These are phyloP conservation scores for Echinops telfairi DNA, from an alignment of 2,113 vertebrate genomes.

Conservation along the genomic window DNA sequence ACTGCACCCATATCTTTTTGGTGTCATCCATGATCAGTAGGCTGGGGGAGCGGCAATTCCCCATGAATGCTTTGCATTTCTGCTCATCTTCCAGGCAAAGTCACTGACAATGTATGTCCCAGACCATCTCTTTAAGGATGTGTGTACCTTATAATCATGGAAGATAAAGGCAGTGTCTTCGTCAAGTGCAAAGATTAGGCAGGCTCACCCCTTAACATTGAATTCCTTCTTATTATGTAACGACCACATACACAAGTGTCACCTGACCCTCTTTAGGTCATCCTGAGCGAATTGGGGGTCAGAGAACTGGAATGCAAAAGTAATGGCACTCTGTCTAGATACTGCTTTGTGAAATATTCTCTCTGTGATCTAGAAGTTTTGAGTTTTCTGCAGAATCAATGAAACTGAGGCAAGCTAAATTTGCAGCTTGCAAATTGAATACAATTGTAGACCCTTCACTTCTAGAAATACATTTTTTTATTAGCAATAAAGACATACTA, in stretches of 20 bases:
- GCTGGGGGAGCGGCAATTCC: not conserved
- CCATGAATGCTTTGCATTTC: rapidly evolving
- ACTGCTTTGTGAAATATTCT: not conserved
- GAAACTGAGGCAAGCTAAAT: not conserved
- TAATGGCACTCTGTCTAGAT: not conserved
- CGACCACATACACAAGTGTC: rapidly evolving
- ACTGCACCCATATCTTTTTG: not conserved
- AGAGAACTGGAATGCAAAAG: not conserved
- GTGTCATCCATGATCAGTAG: not conserved
- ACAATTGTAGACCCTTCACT: not conserved
- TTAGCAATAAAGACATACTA: not conserved
- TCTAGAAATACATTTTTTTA: not conserved
- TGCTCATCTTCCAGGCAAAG: not conserved
- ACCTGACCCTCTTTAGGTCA: not conserved
- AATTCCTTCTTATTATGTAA: not conserved
- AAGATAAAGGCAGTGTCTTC: not conserved
- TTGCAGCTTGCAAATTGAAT: not conserved
- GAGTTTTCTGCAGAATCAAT: not conserved
- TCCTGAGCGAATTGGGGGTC: rapidly evolving
- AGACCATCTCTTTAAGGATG: not conserved
- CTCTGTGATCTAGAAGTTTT: not conserved
- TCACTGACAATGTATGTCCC: not conserved
- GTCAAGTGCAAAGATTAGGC: not conserved
- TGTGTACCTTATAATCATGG: not conserved
- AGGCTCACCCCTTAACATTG: not conserved